These are phyloP conservation scores for Salarias fasciatus DNA, from an alignment of 2,797 vertebrate genomes.

Conservation along the genomic window DNA sequence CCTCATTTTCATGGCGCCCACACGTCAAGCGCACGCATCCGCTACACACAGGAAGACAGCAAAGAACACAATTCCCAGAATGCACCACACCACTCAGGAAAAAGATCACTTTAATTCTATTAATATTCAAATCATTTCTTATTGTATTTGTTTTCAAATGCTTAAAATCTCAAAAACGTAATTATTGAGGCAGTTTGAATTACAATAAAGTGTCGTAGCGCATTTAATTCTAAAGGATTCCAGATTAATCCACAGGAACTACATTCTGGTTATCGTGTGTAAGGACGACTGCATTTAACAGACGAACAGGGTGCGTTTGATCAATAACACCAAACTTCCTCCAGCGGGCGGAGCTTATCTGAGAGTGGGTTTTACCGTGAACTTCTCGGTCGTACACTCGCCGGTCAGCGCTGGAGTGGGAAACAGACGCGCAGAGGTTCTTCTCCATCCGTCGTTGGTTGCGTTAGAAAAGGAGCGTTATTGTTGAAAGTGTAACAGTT, in stretches of 20 bases:
- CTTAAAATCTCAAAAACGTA: too few relatives aligned
- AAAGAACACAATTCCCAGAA: constrained; percentile 57
- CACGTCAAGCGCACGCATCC: constrained; percentile 43
- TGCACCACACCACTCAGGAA: constrained; percentile 14
- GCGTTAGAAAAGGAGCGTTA: neutral
- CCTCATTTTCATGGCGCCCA: constrained; percentile 47
- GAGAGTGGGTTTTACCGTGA: too few relatives aligned
- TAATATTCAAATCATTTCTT: neutral
- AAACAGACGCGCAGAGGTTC: constrained; percentile 17
- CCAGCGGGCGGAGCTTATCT: constrained; percentile 48
- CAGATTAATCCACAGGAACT: constrained; percentile 39
- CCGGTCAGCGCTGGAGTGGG: neutral
- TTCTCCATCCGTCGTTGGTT: neutral
- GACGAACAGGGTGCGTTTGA: constrained; percentile 27
- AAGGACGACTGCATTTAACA: constrained; percentile 23
- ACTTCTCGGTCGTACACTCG: accelerated
- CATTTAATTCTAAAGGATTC: too few relatives aligned
- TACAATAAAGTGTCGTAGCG: too few relatives aligned
- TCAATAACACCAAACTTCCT: accelerated
- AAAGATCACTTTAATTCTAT: too few relatives aligned
- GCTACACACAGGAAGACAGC: constrained; percentile 55
- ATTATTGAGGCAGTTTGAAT: too few relatives aligned
- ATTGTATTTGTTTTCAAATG: neutral
- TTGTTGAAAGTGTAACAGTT: neutral
- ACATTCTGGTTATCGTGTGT: constrained; percentile 22